Percentiles rank a stretch among this genome's conserved stretches.
Conservation (phyloP, 2,113 vertebrate genomes). For the Xiphorhynchus elegans region DNA sequence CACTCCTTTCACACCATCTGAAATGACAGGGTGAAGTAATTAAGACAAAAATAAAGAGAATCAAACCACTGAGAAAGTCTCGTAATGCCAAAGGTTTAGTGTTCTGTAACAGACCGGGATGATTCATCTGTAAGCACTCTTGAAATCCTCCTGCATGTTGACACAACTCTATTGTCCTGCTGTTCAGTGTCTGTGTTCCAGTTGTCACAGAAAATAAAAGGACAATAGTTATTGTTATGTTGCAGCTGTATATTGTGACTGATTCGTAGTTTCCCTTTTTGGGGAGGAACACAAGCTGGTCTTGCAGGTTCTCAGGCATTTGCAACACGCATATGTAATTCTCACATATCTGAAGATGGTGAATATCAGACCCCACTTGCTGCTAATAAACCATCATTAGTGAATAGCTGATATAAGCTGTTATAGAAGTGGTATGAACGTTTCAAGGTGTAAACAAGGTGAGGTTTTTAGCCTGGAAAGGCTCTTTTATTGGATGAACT, state of each 20-base stretch:
- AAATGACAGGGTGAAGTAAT: constrained; percentile 2
- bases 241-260: constrained; percentile 22
- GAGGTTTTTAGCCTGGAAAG: background rate
- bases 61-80: constrained; percentile 33
- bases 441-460: background rate
- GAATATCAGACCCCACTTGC: background rate
- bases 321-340: background rate
- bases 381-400: background rate
- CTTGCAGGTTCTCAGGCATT: background rate
- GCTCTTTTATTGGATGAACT: background rate
- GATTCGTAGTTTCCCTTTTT: constrained; percentile 17
- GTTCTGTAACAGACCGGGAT: background rate
- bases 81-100: constrained; percentile 18
- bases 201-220: constrained; percentile 42
- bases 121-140: constrained; percentile 34
- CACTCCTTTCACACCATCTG: constrained; percentile 30
- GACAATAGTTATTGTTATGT: constrained; percentile 43
- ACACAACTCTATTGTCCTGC: constrained; percentile 40
- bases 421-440: background rate
- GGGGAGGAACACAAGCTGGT: background rate
- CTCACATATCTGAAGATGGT: background rate
- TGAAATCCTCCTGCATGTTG: constrained; percentile 34
- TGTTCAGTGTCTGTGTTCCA: constrained; percentile 14
- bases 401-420: background rate
- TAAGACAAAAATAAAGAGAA: constrained; percentile 38